A percentile compares a stretch with the other conserved stretches of the same genome.
These are phyloP conservation scores for Drosophila kanapiae DNA, from an alignment of 1,140 invertebrate genomes.

Conservation along the genomic window DNA sequence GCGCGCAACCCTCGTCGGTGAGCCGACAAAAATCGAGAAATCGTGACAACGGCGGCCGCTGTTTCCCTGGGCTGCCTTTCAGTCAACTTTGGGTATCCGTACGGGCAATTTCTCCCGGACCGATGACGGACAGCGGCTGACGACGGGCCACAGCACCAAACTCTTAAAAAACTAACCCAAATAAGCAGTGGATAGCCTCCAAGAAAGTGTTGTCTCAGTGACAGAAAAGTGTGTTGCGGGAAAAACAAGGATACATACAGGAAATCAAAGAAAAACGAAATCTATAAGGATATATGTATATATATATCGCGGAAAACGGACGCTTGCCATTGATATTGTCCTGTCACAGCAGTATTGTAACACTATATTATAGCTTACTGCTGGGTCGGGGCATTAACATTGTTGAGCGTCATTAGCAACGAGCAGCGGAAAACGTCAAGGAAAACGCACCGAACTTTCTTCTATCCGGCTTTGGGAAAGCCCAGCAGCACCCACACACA, in stretches of 20 bases:
- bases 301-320: conserved; percentile 21
- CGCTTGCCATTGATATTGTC: conserved; percentile 93
- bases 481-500: conserved; percentile 27
- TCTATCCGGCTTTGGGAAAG: conserved; percentile 67
- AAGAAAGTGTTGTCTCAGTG: conserved; percentile 17
- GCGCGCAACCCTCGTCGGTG: conserved; percentile 74
- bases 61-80: conserved; percentile 81
- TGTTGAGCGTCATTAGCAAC: conserved; percentile 79
- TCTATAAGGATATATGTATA: conserved; percentile 4
- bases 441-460: conserved; percentile 32
- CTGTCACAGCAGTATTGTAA: conserved; percentile 96
- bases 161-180: conserved; percentile 33
- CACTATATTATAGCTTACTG: conserved; percentile 89
- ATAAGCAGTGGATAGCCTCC: conserved; percentile 30
- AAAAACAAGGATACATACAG: background rate
- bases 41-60: conserved; percentile 56
- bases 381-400: conserved; percentile 93
- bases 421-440: conserved; percentile 31
- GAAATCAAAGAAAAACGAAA: background rate
- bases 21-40: conserved; percentile 44
- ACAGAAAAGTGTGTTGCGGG: conserved; percentile 6
- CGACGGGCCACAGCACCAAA: conserved; percentile 55
- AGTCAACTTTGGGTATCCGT: conserved; percentile 85
- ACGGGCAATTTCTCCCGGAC: conserved; percentile 84
- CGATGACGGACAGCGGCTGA: conserved; percentile 78